Evolutionary conservation across 2,113 vertebrate species (phyloP).

Genomic region (Rhinichthys klamathensis): DNA sequence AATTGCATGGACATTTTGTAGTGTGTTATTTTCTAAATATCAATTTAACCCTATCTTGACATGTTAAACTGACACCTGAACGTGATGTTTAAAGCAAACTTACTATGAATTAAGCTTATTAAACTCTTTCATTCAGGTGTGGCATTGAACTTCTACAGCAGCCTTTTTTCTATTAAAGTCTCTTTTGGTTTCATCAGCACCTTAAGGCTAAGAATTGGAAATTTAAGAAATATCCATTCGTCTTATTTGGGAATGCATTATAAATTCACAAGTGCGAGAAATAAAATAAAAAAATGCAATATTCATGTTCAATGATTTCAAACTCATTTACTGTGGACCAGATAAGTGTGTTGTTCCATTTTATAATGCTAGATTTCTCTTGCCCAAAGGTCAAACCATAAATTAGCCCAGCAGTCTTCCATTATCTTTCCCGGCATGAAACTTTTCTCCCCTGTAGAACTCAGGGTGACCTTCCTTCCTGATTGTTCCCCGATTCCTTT

Average conservation of each 20-base stretch:
- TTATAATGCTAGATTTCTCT: slow-evolving; percentile 64
- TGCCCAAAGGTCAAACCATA: slow-evolving; percentile 70
- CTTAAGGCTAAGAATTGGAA: slow-evolving; percentile 45
- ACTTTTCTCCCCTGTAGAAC: slow-evolving; percentile 64
- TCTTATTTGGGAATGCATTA: slow-evolving; percentile 52
- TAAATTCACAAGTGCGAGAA: slow-evolving; percentile 40
- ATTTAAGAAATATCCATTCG: slow-evolving; percentile 46
- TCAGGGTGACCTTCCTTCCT: slow-evolving; percentile 75
- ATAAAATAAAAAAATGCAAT: slow-evolving; percentile 64
- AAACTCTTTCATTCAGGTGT: slow-evolving; percentile 19
- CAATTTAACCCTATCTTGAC: not conserved
- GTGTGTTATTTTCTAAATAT: not conserved
- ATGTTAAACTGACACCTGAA: not conserved
- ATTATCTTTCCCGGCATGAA: slow-evolving; percentile 78
- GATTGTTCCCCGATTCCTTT: slow-evolving; percentile 65
- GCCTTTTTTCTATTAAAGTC: slow-evolving; percentile 25
- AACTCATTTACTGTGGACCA: slow-evolving; percentile 66
- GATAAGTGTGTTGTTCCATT: slow-evolving; percentile 66
- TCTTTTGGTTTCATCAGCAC: slow-evolving; percentile 37
- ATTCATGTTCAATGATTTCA: slow-evolving; percentile 68
- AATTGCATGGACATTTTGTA: not conserved
- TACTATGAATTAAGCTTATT: not conserved
- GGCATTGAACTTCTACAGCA: slow-evolving; percentile 9
- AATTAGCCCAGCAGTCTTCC: slow-evolving; percentile 74
- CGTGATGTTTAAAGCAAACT: not conserved